Conservation (phyloP, 2,113 vertebrate genomes). For the Lepisosteus oculatus region DNA sequence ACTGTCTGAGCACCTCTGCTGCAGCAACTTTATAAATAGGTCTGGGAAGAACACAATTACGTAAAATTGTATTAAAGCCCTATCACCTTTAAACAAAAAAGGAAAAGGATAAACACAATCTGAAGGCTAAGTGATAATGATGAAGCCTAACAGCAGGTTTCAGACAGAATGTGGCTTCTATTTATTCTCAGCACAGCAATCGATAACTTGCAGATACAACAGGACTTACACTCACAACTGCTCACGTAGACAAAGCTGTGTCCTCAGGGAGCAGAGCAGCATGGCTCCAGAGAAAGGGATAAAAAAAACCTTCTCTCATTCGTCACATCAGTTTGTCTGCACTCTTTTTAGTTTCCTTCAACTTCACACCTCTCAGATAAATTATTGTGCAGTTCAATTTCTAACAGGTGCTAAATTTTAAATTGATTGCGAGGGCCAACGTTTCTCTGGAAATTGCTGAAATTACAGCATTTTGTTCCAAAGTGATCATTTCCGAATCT, state of each 20-base stretch:
- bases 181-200: conserved; percentile 13
- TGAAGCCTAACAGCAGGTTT: conserved; percentile 15
- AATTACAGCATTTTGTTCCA: too few species aligned
- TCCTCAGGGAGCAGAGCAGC: conserved; percentile 10
- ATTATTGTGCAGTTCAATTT: too few species aligned
- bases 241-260: background rate
- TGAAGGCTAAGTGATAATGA: conserved; percentile 15
- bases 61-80: conserved; percentile 4
- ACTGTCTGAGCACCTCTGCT: background rate
- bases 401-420: too few species aligned
- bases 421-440: too few species aligned
- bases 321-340: conserved; percentile 38
- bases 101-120: conserved; percentile 12
- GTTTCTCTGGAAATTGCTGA: too few species aligned
- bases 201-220: conserved; percentile 10
- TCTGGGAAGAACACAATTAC: conserved; percentile 3
- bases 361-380: background rate
- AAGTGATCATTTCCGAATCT: too few species aligned
- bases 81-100: background rate
- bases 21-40: conserved; percentile 6
- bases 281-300: conserved; percentile 16
- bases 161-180: conserved; percentile 3
- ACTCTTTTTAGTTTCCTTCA: conserved; percentile 3
- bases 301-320: conserved; percentile 26
- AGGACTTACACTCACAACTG: background rate